Conservation (phyloP, 2,113 vertebrate species). For the Muscicapa adusta region DNA sequence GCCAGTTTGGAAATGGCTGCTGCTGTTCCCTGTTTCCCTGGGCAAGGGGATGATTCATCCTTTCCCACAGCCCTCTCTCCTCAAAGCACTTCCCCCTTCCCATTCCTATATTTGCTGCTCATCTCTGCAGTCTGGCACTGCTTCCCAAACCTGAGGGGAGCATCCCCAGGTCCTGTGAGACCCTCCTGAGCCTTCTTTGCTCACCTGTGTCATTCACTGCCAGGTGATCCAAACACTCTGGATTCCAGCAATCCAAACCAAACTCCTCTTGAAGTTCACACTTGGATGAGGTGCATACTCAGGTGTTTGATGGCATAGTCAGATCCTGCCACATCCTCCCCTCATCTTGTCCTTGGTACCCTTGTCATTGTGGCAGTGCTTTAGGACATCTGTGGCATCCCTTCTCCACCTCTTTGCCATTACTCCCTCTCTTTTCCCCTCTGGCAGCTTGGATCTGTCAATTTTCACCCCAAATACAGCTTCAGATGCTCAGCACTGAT, state of each 20-base stretch:
- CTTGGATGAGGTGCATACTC: not conserved
- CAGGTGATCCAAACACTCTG: not conserved
- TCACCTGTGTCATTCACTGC: not conserved
- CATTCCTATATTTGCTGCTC: not conserved
- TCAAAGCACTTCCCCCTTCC: not conserved
- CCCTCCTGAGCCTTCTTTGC: rapidly evolving
- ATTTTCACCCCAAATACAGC: not conserved
- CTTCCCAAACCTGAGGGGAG: not conserved
- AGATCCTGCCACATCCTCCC: not conserved
- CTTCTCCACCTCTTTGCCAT: not conserved
- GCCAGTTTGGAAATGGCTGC: not conserved
- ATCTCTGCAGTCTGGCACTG: not conserved
- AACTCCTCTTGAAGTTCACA: not conserved
- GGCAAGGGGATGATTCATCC: not conserved
- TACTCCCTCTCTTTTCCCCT: not conserved
- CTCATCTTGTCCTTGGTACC: not conserved
- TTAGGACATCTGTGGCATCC: not conserved
- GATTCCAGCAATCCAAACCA: not conserved
- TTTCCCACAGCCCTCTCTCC: not conserved
- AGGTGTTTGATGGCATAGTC: not conserved
- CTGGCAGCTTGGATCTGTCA: not conserved
- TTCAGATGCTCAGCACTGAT: not conserved
- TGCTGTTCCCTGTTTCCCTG: not conserved
- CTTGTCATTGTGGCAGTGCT: not conserved
- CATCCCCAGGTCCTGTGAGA: not conserved